These are phyloP conservation scores for Stichopus chloronotus DNA, from an alignment of 35 echinoderm and acorn worm species.

Conservation along the genomic window DNA sequence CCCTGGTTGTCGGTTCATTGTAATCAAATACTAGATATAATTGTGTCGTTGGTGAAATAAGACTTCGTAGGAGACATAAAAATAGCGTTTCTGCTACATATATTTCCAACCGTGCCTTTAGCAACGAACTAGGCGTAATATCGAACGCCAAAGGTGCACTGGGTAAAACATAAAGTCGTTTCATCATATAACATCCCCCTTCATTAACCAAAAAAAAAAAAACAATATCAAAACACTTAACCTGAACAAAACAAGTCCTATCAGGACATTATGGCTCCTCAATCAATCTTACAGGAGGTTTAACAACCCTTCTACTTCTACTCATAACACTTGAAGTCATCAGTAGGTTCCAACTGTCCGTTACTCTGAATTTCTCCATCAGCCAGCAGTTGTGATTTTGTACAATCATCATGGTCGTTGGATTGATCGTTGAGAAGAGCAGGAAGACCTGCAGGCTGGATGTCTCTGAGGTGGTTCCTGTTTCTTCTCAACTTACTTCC, in stretches of 20 bases:
- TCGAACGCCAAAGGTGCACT: too few species aligned
- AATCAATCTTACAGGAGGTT: conserved; percentile 42
- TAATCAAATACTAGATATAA: too few species aligned
- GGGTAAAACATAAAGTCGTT: too few species aligned
- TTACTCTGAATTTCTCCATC: neutral
- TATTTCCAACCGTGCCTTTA: neutral
- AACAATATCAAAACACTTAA: too few species aligned
- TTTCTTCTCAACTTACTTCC: conserved; percentile 18
- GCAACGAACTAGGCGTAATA: too few species aligned
- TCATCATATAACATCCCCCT: too few species aligned
- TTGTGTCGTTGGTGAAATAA: neutral
- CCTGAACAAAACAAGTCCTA: too few species aligned
- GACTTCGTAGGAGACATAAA: neutral
- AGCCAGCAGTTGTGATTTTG: too few species aligned
- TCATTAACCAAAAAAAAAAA: too few species aligned
- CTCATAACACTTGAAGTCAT: neutral
- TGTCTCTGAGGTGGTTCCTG: conserved; percentile 39
- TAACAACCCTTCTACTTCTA: conserved; percentile 30
- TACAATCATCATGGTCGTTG: neutral
- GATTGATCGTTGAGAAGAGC: neutral
- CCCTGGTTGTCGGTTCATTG: too few species aligned
- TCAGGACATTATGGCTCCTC: conserved; percentile 3
- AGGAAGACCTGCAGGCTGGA: neutral
- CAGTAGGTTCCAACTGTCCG: neutral
- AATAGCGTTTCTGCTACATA: neutral